Evolutionary conservation across 2,113 vertebrate genomes (phyloP).

Genomic region (Lathamus discolor): DNA sequence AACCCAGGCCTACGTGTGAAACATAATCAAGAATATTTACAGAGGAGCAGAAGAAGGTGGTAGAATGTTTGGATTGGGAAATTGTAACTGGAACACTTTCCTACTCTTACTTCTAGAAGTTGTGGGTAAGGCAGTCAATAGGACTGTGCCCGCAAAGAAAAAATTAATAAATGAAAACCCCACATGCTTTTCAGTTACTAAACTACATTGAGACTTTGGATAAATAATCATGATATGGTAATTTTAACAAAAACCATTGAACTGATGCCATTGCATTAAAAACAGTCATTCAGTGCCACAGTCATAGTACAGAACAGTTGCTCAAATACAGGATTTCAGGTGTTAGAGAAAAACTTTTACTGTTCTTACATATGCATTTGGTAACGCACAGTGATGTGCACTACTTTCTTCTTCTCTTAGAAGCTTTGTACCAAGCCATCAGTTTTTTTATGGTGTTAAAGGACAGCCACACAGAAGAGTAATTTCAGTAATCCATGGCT

Average conservation of each 20-base stretch:
- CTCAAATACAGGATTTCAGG: not conserved
- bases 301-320: not conserved
- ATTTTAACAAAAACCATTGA: not conserved
- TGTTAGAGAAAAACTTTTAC: not conserved
- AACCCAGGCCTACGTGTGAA: not conserved
- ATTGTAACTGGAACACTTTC: not conserved
- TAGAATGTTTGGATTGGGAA: not conserved
- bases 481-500: not conserved
- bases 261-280: not conserved
- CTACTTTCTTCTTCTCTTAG: not conserved
- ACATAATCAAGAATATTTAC: not conserved
- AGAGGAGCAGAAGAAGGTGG: rapidly evolving
- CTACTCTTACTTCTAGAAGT: not conserved
- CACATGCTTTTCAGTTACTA: not conserved
- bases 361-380: not conserved
- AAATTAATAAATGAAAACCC: not conserved
- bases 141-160: not conserved
- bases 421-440: not conserved
- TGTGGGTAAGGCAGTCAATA: not conserved
- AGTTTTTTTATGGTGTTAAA: not conserved
- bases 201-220: not conserved
- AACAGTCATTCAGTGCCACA: not conserved
- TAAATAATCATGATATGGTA: not conserved
- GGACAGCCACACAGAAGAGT: not conserved
- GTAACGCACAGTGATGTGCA: not conserved